A percentile compares a stretch with the other conserved stretches of the same genome.
Evolutionary conservation across 2,888 invertebrate genomes (phyloP).

Genomic region (Yponomeuta sedellus): DNA sequence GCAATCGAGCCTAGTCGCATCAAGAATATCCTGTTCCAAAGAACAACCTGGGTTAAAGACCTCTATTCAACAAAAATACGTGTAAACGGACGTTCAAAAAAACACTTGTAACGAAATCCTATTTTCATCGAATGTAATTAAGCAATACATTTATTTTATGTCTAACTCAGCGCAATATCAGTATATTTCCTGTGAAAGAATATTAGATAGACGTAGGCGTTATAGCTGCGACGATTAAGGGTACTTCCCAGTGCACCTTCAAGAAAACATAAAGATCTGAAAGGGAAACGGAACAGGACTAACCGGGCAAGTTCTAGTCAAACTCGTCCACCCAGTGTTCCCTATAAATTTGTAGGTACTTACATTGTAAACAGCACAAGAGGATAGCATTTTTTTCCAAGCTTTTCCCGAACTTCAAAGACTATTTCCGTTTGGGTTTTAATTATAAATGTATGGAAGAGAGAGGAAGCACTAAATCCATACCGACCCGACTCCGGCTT

Average conservation of each 20-base stretch:
- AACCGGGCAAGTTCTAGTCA: too few species aligned
- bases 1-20: background rate
- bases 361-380: too few species aligned
- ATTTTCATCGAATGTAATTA: constrained; percentile 3
- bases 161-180: background rate
- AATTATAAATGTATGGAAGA: too few species aligned
- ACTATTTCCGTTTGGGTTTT: too few species aligned
- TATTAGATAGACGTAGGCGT: background rate
- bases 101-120: background rate
- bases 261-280: too few species aligned
- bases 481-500: too few species aligned
- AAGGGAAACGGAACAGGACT: too few species aligned
- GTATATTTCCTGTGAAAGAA: constrained; percentile 1
- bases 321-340: too few species aligned
- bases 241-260: background rate
- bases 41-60: background rate
- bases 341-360: too few species aligned
- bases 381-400: too few species aligned
- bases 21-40: background rate
- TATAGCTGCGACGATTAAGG: background rate
- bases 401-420: too few species aligned
- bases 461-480: too few species aligned
- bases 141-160: background rate
- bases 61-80: background rate
- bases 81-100: background rate